Base-by-base conservation (phyloP, 2,888 invertebrate species). In the Tenthredo scrophulariae region DNA sequence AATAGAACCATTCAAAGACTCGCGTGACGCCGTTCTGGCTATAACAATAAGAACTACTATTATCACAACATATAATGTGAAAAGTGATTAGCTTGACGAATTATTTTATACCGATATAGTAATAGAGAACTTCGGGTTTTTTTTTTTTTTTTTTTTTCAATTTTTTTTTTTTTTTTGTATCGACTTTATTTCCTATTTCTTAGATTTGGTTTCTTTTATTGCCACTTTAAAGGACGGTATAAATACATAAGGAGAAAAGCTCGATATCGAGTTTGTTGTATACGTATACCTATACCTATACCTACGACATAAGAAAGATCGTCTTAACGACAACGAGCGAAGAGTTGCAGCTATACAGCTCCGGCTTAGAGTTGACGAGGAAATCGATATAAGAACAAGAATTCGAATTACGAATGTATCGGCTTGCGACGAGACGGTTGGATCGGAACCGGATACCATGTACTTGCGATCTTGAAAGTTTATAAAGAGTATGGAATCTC, bases 1-100 rank as follows among this genome's bases (percentile, higher is more conserved):
- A 89, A 89, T 89, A 86, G 84, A 29, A n/a, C 85, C 85, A 87
- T 88, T 88, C 86, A 88, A 18, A 77, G 62, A 84, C 86, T 85
- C 85, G 80, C 86, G 85, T 85, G 62, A 86, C 79, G 75, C 67
- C 83, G 46, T 13, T 29, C 15, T 65, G 46, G 43, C 37, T 43
- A 13, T n/a, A 46, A 85, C 65, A 72, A 77, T 84, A 65, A 75
- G 85, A 79, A 43, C n/a, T 0, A 43, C 72, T 74, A 74, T 67
- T 62, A 62, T 62, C 62, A 26, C 26, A 26, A 62, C 26, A 13
- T 26, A 10, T 46, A 37, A 50, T 62, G 62, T 62, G 26, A 62
- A 62, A 54, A 54, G 54, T 54, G 54, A 54, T 54, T 54, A 54
- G 54, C 54, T 54, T 54, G 54, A 54, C 54, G 54, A 54, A 54